Conservation (phyloP, 64 coral and sea anemone species). For the Stichodactyla helianthus region DNA sequence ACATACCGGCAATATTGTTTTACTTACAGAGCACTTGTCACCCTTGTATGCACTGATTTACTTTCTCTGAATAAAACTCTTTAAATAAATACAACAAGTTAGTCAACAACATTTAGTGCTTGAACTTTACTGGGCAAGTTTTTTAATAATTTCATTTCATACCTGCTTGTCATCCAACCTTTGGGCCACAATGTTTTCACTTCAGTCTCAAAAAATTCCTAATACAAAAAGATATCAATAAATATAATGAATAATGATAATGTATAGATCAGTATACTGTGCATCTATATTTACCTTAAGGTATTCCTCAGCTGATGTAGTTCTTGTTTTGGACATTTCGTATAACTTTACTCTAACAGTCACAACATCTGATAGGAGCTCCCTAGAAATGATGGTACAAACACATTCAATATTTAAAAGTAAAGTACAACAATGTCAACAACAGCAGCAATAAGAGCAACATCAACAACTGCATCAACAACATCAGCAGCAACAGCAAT, state of each 20-base stretch:
- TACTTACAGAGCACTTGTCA: conserved; percentile 85
- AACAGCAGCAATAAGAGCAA: too few relatives aligned
- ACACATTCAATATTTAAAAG: too few relatives aligned
- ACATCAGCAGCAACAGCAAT: too few relatives aligned
- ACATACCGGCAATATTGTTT: not conserved
- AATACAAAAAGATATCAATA: too few relatives aligned
- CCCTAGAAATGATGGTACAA: conserved; percentile 21
- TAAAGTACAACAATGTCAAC: too few relatives aligned
- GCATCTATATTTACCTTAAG: conserved; percentile 57
- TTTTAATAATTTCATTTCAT: not conserved
- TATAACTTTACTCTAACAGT: conserved; percentile 82
- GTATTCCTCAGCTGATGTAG: conserved; percentile 80
- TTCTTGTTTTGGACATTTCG: conserved; percentile 93
- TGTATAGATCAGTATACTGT: not conserved
- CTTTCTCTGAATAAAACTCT: conserved; percentile 94
- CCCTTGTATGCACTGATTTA: conserved; percentile 72
- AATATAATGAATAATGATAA: not conserved
- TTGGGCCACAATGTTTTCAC: conserved; percentile 95
- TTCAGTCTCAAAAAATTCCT: conserved; percentile 96
- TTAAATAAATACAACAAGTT: not conserved
- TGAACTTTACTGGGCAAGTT: not conserved
- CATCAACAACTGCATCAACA: too few relatives aligned
- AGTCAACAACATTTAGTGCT: too few relatives aligned
- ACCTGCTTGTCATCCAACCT: conserved; percentile 98
- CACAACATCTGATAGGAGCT: conserved; percentile 87